Base-by-base conservation (phyloP, 1,140 invertebrate species). In the Coelopa frigida region DNA sequence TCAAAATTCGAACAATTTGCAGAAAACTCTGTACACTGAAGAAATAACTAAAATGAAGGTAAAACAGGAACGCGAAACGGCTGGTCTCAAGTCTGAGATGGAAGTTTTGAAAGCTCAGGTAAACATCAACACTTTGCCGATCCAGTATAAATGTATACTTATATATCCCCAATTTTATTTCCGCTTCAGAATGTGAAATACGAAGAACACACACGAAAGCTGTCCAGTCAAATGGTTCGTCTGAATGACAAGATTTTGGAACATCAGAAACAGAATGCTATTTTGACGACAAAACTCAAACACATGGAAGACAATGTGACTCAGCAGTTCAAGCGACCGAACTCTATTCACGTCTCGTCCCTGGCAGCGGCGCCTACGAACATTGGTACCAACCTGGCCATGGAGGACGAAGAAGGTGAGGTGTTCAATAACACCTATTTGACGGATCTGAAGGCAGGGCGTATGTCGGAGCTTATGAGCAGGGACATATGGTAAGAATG, bases 331-430 rank as follows among this genome's bases (percentile, higher is more conserved):
- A 49, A 46, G 38, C 40, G 48, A 44, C 44, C 44, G 6, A 46
- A 15, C 31, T 21, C 38, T n/a, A 41, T 27, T 8, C 37, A 44
- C 26, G 36, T 41, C 15, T 40, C 43, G 17, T 39, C 22, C n/a
- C 22, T 32, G 2, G 32, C 24, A 21, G 26, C 41, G 3, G 35
- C 32, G 17, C 14, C 45, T 6, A 31, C 10, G 1, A 60, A 63
- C 47, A 18, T 63, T 20, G 57, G 55, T 15, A 54, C 49, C 47
- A 76, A 78, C 43, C 77, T 87, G 26, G 77, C 79, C 50, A 84
- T 84, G 72, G 85, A 85, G 48, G 87, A 89, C 59, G 86, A 90
- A 59, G 86, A 88, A 56, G 84, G 83, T 20, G 84, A 88, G 70
- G 73, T 87, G 22, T 87, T 88, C 58, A 83, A 87, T 64, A 85